Base-by-base conservation (phyloP, 2,113 vertebrate species). In the Pan paniscus region DNA sequence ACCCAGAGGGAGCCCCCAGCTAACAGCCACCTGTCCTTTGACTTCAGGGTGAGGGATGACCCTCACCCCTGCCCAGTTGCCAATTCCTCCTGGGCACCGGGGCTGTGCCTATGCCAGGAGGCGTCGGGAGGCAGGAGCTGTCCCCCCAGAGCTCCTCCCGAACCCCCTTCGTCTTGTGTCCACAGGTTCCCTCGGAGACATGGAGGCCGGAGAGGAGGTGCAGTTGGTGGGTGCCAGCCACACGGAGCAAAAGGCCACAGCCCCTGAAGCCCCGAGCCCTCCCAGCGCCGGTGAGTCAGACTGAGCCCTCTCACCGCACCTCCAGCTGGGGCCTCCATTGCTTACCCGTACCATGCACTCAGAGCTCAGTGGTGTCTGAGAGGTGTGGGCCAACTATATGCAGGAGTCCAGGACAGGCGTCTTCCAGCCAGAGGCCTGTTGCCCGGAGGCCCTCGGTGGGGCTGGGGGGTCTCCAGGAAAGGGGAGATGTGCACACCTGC, bases 131-230 rank as follows among this genome's bases (percentile, higher is more conserved):
- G n/a, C 30, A 0, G 0, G 5, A 7, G 0, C 32, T 23, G 35
- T 40, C 2, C 2, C 38, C 40, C 25, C 18, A 11, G 30, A 55
- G 23, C 8, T 0, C 67, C 93, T 97, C 85, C 89, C 4, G 0
- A 10, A 1, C 40, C 12, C 25, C 17, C 35, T 1, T 1, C 6
- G 43, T 14, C 11, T 30, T 97, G 64, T 95, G 18, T 87, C 18
- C 2, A 0, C 98, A 99, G 99, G 99, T 98, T 99, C 99, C 98
- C 98, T 99, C 12, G 99, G 99, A 80, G 99, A 99, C 14, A 99
- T 99, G 95, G 99, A 99, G 78, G 98, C 98, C 16, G 94, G 98
- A 0, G 99, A 99, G 67, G 99, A 99, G 0, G 97, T 98, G 72
- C 97, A 83, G 0, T 93, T 82, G 0, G 98, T 98, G 52, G 99